Base-by-base conservation (phyloP, 2,888 invertebrate species). In the Lithophane socia region DNA sequence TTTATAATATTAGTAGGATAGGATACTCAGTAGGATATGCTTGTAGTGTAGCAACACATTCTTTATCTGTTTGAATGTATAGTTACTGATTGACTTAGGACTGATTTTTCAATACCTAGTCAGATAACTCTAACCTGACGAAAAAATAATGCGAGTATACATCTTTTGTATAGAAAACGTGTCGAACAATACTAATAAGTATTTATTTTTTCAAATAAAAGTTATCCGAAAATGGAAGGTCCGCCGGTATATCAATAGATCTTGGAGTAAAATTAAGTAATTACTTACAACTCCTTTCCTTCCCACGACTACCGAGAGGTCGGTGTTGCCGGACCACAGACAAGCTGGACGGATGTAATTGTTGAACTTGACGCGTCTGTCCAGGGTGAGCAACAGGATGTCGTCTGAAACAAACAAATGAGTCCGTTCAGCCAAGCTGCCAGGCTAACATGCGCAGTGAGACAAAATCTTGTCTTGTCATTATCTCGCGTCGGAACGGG, bases 281-380 rank as follows among this genome's bases (percentile, higher is more conserved):
- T 47, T 70, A 93, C 96, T 93, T 86, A 97, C 97, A 79, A 95
- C 94, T 65, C 96, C 97, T 10, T 93, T 92, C 75, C 92, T 92
- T 16, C 96, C 96, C 1, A 96, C 94, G 37, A 97, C 90, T 2
- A 89, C 82, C 42, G 89, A 91, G 2, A 94, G 92, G 21, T 95
- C 94, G 0, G 89, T 84, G 54, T 95, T 91, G 0, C 95, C 95
- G 3, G 90, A 92, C 97, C 97, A 98, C 0, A 97, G 92, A 83
- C 98, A 98, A 56, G 97, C 96, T 1, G 97, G 97, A 56, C 97
- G 93, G 63, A 98, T 97, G 82, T 92, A 95, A 5, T 92, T 90
- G 49, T 94, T 97, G 82, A 97, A 97, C 71, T 95, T 93, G 0
- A 97, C 97, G 0, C 92, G 89, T n/a, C 93, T 93, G 8, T 94